Conservation (phyloP, 1,140 invertebrate species). For the Melitaea cinxia region DNA sequence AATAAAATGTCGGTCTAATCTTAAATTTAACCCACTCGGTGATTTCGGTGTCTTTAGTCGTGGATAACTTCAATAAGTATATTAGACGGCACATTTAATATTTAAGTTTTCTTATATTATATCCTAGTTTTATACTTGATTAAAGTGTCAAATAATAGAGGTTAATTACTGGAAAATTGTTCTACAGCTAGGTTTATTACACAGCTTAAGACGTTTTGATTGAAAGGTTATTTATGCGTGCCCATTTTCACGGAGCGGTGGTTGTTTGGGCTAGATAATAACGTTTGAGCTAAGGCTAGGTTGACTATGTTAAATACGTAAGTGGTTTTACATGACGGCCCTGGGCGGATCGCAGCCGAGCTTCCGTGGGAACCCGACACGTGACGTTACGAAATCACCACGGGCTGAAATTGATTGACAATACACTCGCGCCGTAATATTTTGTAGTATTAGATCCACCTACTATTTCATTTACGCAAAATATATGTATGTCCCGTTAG, state of each 20-base stretch:
- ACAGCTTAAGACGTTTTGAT: constrained; percentile 21
- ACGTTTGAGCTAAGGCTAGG: constrained; percentile 73
- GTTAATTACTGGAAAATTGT: constrained; percentile 3
- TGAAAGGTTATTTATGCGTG: constrained; percentile 66
- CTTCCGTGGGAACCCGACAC: constrained; percentile 78
- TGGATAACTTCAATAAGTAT: background rate
- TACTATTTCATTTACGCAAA: constrained; percentile 2
- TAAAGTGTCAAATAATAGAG: background rate
- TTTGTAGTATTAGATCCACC: constrained; percentile 29
- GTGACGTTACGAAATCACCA: constrained; percentile 76
- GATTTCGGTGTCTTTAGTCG: constrained; percentile 52
- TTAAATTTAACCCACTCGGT: constrained; percentile 66
- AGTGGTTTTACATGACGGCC: constrained; percentile 77
- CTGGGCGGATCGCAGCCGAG: constrained; percentile 66
- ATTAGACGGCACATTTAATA: background rate
- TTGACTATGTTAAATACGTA: constrained; percentile 78
- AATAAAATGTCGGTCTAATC: constrained; percentile 71
- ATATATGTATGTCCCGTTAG: constrained; percentile 1
- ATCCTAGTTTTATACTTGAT: background rate
- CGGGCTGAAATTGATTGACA: constrained; percentile 78
- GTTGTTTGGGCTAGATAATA: constrained; percentile 77
- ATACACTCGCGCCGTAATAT: constrained; percentile 47
- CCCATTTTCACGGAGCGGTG: constrained; percentile 71
- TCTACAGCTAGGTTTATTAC: background rate
- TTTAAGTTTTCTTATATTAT: background rate